These are phyloP conservation scores for Corapipo altera DNA, from an alignment of 2,113 vertebrate genomes.

Conservation along the genomic window DNA sequence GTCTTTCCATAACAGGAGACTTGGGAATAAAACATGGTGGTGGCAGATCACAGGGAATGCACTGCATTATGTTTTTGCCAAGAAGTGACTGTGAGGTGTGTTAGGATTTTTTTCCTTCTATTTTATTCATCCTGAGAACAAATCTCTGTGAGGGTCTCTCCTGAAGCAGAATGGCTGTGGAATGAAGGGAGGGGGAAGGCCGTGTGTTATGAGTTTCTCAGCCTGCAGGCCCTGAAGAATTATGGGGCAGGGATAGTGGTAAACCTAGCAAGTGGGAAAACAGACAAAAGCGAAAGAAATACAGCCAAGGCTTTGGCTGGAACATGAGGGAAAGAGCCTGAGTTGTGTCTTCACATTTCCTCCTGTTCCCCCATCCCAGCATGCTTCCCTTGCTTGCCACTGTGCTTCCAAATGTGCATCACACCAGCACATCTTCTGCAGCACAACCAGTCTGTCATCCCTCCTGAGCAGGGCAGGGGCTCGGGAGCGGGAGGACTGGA, in stretches of 20 bases:
- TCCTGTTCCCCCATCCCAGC: fast-evolving
- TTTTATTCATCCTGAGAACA: background rate
- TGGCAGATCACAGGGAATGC: background rate
- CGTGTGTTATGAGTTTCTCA: background rate
- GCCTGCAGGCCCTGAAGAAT: background rate
- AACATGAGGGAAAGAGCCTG: background rate
- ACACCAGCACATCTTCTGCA: background rate
- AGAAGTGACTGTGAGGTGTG: background rate
- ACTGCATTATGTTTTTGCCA: background rate
- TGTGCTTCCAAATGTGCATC: background rate
- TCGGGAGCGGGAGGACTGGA: background rate
- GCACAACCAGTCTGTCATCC: background rate
- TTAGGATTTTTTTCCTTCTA: fast-evolving
- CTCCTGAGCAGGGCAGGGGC: background rate
- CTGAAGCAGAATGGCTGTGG: background rate
- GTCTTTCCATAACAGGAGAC: background rate
- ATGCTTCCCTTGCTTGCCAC: background rate
- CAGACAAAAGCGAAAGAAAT: background rate
- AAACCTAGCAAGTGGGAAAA: background rate
- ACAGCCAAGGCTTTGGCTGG: background rate
- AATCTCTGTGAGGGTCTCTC: background rate
- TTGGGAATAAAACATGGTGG: background rate
- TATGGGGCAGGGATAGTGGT: background rate
- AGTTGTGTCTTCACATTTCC: background rate
- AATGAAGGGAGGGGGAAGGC: background rate